Base-by-base conservation (phyloP, 1,140 invertebrate species). In the Euura lappo region DNA sequence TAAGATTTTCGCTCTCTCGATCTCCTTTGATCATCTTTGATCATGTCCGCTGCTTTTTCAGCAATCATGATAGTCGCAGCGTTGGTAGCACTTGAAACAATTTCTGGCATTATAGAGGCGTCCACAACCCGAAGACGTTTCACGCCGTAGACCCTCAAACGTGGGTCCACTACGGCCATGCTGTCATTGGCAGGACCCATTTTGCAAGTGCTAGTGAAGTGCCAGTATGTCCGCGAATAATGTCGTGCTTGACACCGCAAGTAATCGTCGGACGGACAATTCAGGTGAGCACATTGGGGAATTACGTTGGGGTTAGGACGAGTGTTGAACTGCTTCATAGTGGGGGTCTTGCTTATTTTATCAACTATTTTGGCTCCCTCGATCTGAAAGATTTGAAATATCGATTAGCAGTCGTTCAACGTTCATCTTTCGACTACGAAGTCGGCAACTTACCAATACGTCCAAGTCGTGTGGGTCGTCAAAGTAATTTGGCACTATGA, bases 401-500 rank as follows among this genome's bases (percentile, higher is more conserved):
- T 13, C 67, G 2, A 7, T 42, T 45, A 10, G 46, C 44, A 46
- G 43, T 45, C 10, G 28, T 10, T 6, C 4, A 10, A 10, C 4
- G 4, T 10, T 5, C 2, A 85, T 44, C 8, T 74, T 74, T 42
- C 79, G 73, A 4, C 69, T 64, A 13, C 76, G 73, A 69, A 79
- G 75, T 3, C 81, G 75, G 43, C 80, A 86, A 10, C 86, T 83
- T 1, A 97, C 89, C 47, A 97, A 83, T 0, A 92, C 93, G 45
- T 93, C 92, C 75, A 96, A 89, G 79, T 98, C 96, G 13, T 91
- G 89, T 2, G 93, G 93, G 70, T 97, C 93, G 4, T 90, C 89
- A 76, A 98, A 92, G 79, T 98, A 98, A 82, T 97, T 97, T 0
- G 98, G 96, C 82, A 97, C 94, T 69, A 99, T 97, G 11, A 96